Base-by-base conservation (phyloP, 2,888 invertebrate genomes). In the Esperia sulphurella region DNA sequence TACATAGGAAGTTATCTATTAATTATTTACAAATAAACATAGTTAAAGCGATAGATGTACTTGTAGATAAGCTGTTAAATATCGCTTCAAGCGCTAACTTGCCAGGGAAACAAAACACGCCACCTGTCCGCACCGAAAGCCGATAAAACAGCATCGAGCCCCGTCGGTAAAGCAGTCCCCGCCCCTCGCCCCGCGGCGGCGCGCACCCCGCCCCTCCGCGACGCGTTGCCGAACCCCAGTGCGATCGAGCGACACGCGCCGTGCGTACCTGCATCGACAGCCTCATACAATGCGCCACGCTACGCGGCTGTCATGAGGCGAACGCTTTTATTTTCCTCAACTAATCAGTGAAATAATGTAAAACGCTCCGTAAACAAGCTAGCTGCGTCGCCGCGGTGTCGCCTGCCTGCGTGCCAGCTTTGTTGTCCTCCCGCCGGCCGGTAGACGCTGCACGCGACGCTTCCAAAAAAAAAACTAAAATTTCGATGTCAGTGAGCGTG, bases 371-470 rank as follows among this genome's bases (percentile, higher is more conserved):
- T 30, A 93, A 94, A 68, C 62, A 64, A 64, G 59, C 58, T 58
- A 52, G 60, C 92, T 93, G 53, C 92, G 91, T 58, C 90, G 92
- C 71, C 74, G 73, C 69, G 68, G 83, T 63, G 92, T 93, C 54
- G 92, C 92, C 54, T 92, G 92, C 59, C 59, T 44, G 31, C 13
- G 93, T 93, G 60, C 58, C 59, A 59, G 60, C 56, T 57, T 56
- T 58, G 65, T 66, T 65, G 57, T 62, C 54, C 93, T 93, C 48
- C 94, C 94, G 55, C 94, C 95, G 69, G 95, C 95, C 83, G 91
- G 85, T 78, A 71, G 77, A 80, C 78, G 92, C 93, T 48, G 91
- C 93, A 72, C 93, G 93, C 72, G 77, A 75, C 79, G 81, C 79
- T 76, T 68, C 74, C 70, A 71, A 77, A 78, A 79, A 83, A 74